Evolutionary conservation across 1,140 invertebrate species (phyloP).

Genomic region (Pseudachorutes palmiensis): DNA sequence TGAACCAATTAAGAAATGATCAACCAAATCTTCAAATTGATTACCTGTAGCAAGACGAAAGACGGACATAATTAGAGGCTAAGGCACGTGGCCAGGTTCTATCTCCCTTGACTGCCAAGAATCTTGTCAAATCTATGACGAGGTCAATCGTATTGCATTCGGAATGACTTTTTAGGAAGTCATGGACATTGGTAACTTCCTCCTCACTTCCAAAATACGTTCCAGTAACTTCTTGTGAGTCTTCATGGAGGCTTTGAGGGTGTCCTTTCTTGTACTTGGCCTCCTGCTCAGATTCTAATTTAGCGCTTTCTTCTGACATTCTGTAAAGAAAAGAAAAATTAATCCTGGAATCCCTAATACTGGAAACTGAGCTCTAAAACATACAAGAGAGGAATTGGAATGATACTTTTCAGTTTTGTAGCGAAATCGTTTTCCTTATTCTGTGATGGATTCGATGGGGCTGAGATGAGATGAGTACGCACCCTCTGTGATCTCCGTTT

Average conservation of each 20-base stretch:
- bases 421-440: conserved; percentile 49
- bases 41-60: conserved; percentile 45
- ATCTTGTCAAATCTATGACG: conserved; percentile 51
- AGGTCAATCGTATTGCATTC: conserved; percentile 53
- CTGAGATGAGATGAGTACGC: conserved; percentile 42
- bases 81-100: conserved; percentile 55
- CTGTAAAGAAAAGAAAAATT: conserved; percentile 34
- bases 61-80: conserved; percentile 51
- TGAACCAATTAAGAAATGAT: too few relatives aligned
- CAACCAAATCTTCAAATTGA: too few relatives aligned
- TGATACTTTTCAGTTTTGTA: conserved; percentile 53
- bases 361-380: conserved; percentile 25
- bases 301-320: conserved; percentile 39
- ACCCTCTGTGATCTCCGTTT: conserved; percentile 59
- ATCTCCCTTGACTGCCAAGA: conserved; percentile 53
- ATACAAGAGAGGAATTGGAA: conserved; percentile 52
- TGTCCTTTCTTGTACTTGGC: too few relatives aligned
- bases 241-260: too few relatives aligned
- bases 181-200: conserved; percentile 55
- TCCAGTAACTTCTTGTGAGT: too few relatives aligned
- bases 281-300: conserved; percentile 24
- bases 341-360: conserved; percentile 5
- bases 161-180: conserved; percentile 51
- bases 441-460: conserved; percentile 16
- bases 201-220: conserved; percentile 57